These are phyloP conservation scores for Operophtera brumata DNA, from an alignment of 2,888 invertebrate genomes.

Conservation along the genomic window DNA sequence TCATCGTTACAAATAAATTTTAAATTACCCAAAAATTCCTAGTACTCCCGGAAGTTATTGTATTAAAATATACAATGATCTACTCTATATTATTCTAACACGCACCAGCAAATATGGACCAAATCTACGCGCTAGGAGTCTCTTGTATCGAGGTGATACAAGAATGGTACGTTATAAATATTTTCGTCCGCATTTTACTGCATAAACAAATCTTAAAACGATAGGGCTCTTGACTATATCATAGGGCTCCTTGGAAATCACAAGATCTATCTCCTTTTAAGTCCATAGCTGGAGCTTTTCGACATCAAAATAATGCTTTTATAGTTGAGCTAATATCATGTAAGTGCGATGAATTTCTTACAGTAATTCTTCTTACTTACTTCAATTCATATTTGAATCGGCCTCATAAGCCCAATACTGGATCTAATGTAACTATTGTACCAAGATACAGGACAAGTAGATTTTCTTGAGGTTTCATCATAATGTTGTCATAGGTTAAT, in stretches of 20 bases:
- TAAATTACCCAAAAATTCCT: slow-evolving; percentile 19
- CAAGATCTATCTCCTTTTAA: too few species aligned
- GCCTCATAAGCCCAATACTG: too few species aligned
- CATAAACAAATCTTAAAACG: not conserved
- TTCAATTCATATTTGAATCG: too few species aligned
- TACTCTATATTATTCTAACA: slow-evolving; percentile 18
- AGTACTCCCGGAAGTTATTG: slow-evolving; percentile 12
- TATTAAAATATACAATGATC: slow-evolving; percentile 27
- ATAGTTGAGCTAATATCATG: too few species aligned
- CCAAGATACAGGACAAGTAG: too few species aligned
- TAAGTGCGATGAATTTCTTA: too few species aligned
- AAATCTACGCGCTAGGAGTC: slow-evolving; percentile 62
- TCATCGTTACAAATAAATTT: slow-evolving; percentile 26
- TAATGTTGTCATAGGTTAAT: too few species aligned
- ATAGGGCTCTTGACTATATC: not conserved
- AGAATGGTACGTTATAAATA: slow-evolving; percentile 48
- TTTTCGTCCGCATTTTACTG: slow-evolving; percentile 4
- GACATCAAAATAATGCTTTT: too few species aligned
- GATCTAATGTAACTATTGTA: too few species aligned
- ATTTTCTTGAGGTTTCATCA: too few species aligned
- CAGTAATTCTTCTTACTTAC: too few species aligned
- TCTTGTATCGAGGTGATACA: slow-evolving; percentile 58
- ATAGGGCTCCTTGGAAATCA: not conserved
- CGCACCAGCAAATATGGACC: slow-evolving; percentile 51
- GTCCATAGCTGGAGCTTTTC: too few species aligned